These are phyloP conservation scores for Ectropis grisescens DNA, from an alignment of 1,140 invertebrate genomes.

Conservation along the genomic window DNA sequence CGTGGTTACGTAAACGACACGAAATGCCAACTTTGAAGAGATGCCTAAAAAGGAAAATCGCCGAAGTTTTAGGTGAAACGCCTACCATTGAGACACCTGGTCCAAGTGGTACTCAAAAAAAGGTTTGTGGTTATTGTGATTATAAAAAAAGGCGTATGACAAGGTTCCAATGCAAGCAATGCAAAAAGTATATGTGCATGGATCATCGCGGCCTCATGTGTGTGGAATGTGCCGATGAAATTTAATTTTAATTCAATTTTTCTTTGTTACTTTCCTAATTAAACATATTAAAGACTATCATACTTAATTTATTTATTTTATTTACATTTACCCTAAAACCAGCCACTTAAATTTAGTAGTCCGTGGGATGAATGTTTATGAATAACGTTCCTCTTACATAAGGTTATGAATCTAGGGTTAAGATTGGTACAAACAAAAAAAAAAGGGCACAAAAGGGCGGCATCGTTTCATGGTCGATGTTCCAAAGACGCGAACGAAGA, in stretches of 20 bases:
- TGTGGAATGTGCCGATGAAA: not conserved
- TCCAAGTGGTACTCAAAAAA: slow-evolving; percentile 3
- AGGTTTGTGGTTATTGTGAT: no score
- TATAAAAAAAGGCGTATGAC: slow-evolving; percentile 5
- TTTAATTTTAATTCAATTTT: not conserved
- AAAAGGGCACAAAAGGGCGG: no score
- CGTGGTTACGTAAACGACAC: slow-evolving; percentile 7
- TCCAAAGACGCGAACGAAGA: no score
- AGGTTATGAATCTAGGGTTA: not conserved
- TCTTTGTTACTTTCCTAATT: slow-evolving; percentile 1
- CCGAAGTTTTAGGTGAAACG: not conserved
- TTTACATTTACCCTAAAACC: not conserved
- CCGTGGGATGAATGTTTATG: not conserved
- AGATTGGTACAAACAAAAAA: no score
- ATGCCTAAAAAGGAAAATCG: slow-evolving; percentile 4
- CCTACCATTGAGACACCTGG: not conserved
- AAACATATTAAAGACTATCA: not conserved
- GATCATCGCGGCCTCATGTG: slow-evolving; percentile 1
- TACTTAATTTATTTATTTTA: not conserved
- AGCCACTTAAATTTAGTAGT: not conserved
- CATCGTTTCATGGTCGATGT: no score
- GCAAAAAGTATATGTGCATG: slow-evolving; percentile 7
- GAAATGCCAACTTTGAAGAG: slow-evolving; percentile 3
- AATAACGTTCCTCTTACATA: not conserved
- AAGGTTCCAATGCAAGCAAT: slow-evolving; percentile 2